Conservation (phyloP, 2,797 vertebrate species). For the Betta splendens region DNA sequence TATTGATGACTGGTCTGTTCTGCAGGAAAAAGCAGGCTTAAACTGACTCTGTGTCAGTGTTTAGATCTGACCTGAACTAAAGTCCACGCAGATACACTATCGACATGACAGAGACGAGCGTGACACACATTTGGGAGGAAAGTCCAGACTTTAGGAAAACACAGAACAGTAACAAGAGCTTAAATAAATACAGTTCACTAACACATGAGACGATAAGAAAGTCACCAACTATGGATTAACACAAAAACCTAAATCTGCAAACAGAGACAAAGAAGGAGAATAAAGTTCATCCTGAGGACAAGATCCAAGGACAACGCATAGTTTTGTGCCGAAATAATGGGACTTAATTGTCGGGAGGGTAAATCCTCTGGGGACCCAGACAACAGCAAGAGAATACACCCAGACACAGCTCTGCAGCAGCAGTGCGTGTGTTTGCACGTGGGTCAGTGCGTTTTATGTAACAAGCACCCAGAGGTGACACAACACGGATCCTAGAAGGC, state of each 20-base stretch:
- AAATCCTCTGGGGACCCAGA: conserved; percentile 52
- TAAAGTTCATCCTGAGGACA: conserved; percentile 24
- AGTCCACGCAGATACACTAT: conserved; percentile 71
- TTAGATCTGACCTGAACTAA: conserved; percentile 50
- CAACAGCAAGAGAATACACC: conserved; percentile 26
- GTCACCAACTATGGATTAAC: not conserved
- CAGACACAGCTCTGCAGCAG: conserved; percentile 19
- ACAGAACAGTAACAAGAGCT: conserved; percentile 27
- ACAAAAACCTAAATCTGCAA: conserved; percentile 16
- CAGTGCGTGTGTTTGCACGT: not conserved
- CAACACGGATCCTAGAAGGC: conserved; percentile 10
- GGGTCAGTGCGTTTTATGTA: conserved; percentile 17
- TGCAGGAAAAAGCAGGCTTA: conserved; percentile 17
- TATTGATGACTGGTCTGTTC: not conserved
- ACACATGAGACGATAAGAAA: conserved; percentile 2
- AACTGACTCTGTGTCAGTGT: conserved; percentile 16
- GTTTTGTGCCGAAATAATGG: conserved; percentile 63
- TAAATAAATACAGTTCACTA: conserved; percentile 27
- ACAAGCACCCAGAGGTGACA: conserved; percentile 24
- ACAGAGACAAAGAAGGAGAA: not conserved
- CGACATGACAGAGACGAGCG: conserved; percentile 7
- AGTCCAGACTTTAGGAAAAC: conserved; percentile 56
- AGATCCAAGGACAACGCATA: conserved; percentile 50
- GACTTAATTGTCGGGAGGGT: conserved; percentile 56
- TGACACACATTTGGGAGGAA: conserved; percentile 44